Evolutionary conservation across 1,140 invertebrate genomes (phyloP).

Genomic region (Aphidius gifuensis): DNA sequence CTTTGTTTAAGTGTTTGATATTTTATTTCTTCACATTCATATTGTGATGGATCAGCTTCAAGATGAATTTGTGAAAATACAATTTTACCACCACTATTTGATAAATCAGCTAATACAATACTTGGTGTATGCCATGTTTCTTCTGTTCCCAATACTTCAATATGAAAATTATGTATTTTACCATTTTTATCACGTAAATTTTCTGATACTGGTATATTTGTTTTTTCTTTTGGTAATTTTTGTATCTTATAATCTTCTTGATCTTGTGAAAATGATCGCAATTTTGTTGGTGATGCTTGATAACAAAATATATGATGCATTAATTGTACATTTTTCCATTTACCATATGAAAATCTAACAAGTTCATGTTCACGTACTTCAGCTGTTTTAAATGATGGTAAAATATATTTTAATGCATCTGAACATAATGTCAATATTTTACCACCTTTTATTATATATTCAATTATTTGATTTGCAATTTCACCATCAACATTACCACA

Average conservation of each 20-base stretch:
- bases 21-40: conserved; percentile 62
- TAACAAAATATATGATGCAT: conserved; percentile 86
- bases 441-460: conserved; percentile 73
- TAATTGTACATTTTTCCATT: conserved; percentile 78
- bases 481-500: conserved; percentile 69
- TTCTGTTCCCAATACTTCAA: conserved; percentile 75
- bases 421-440: conserved; percentile 79
- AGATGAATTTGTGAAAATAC: conserved; percentile 75
- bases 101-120: conserved; percentile 67
- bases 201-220: conserved; percentile 49
- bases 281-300: conserved; percentile 75
- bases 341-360: conserved; percentile 76
- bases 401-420: conserved; percentile 71
- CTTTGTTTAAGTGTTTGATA: conserved; percentile 61
- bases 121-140: conserved; percentile 83
- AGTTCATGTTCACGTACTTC: conserved; percentile 80
- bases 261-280: conserved; percentile 69
- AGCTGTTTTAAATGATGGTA: conserved; percentile 77
- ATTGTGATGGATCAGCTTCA: conserved; percentile 58
- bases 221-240: conserved; percentile 41
- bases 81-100: conserved; percentile 64
- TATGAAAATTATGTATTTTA: conserved; percentile 65
- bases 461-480: conserved; percentile 64
- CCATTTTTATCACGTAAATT: conserved; percentile 65
- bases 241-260: conserved; percentile 54